Percentiles rank a stretch among this genome's conserved stretches.
phyloP scores from a whole-genome alignment of 2,797 vertebrate species.

The Hapalemur alaotrensis region DNA sequence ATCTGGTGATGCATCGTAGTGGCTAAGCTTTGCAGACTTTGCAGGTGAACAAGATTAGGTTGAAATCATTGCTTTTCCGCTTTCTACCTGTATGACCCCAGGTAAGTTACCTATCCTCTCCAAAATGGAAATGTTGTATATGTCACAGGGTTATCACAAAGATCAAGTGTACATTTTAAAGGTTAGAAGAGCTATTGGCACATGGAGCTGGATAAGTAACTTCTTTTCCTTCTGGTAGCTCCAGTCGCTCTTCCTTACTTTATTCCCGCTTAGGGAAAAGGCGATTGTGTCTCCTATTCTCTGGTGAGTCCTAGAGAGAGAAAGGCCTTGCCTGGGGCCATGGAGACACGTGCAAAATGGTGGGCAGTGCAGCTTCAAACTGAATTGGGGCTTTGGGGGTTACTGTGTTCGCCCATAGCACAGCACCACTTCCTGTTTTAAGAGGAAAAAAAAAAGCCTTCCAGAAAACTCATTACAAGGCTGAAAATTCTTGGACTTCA shows the following conservation, averaged over 20 bases:
- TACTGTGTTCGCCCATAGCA: conserved; percentile 60
- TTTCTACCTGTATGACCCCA: neutral
- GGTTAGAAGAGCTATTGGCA: neutral
- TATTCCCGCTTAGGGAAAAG: neutral
- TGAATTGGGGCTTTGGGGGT: conserved; percentile 57
- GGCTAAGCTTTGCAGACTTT: neutral
- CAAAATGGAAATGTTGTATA: neutral
- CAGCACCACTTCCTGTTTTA: conserved; percentile 75
- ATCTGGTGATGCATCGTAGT: neutral
- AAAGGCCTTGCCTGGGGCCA: neutral
- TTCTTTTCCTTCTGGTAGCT: neutral
- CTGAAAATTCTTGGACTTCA: conserved; percentile 73
- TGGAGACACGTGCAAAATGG: conserved; percentile 2
- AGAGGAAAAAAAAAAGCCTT: conserved; percentile 41
- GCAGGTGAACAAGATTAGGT: neutral
- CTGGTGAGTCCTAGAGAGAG: neutral
- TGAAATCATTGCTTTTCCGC: neutral
- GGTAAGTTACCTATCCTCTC: neutral
- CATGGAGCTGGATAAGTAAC: neutral
- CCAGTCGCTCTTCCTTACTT: neutral
- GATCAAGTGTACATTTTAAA: neutral
- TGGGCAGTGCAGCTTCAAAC: conserved; percentile 58
- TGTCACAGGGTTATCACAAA: neutral
- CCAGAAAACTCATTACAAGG: conserved; percentile 71
- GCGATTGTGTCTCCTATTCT: neutral